A percentile compares a stretch with the other conserved stretches of the same genome.
Conservation (phyloP, 2,888 invertebrate genomes). For the Cerceris rybyensis region DNA sequence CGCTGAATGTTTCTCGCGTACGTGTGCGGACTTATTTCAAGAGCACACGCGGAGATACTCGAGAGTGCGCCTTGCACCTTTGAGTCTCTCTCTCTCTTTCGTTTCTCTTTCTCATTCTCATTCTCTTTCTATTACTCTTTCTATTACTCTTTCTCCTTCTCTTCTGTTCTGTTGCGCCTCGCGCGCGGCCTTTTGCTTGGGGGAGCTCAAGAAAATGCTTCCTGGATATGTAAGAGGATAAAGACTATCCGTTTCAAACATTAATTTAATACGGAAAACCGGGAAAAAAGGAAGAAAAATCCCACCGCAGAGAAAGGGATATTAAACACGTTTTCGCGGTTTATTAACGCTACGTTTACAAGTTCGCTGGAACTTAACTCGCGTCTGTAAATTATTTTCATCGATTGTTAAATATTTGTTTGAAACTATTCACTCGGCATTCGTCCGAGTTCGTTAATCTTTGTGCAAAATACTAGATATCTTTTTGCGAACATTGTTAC, state of each 20-base stretch:
- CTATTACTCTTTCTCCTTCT: too few species aligned
- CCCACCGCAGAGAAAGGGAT: neutral
- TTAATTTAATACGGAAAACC: constrained; percentile 43
- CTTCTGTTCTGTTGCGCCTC: too few species aligned
- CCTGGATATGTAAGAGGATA: constrained; percentile 15
- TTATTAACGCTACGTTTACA: constrained; percentile 21
- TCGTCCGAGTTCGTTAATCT: too few species aligned
- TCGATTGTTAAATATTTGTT: neutral
- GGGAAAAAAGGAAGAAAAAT: constrained; percentile 8
- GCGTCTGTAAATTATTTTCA: neutral
- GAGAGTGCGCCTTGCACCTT: constrained; percentile 38
- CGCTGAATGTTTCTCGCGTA: constrained; percentile 74
- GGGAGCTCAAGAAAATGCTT: constrained; percentile 32
- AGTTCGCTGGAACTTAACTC: neutral
- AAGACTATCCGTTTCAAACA: constrained; percentile 50
- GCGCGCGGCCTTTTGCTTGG: neutral
- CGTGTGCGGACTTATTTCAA: constrained; percentile 71
- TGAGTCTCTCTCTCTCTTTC: neutral
- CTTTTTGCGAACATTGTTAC: neutral
- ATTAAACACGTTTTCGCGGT: constrained; percentile 31
- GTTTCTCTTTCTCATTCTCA: neutral
- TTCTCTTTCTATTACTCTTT: neutral
- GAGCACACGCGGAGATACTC: constrained; percentile 46
- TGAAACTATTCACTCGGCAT: too few species aligned
- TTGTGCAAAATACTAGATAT: neutral